Evolutionary conservation across 2,113 vertebrate genomes (phyloP), one percentile per base, ranked within the genome.

Genomic region (Thunnus maccoyii): DNA sequence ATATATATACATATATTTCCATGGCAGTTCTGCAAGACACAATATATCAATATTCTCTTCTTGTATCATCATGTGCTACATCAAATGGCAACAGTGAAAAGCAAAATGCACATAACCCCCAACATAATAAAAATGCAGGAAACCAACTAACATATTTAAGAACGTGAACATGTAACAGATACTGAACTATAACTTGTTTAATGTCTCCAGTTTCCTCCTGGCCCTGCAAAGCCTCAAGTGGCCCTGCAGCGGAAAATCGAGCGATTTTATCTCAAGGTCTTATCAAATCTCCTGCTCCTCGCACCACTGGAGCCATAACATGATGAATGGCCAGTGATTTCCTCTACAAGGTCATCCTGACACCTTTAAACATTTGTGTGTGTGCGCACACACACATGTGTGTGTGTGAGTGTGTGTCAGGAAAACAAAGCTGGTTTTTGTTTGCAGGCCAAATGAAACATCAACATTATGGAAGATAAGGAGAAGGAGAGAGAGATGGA

Each of bases 261-360:
- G 62, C 5, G 0, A 65, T 72, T 66, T 68, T 10, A 77, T 84
- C 82, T 88, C 65, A 63, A 50, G 80, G 61, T 86, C 75, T 71
- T 36, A 83, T 89, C 79, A 80, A 25, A 85, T 76, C 85, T 83
- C 16, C 64, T 58, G 65, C 61, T 82, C n/a, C 20, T 46, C 51
- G 47, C 85, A 22, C 78, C 50, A 13, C 46, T 54, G 64, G 58
- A 83, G 81, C 76, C 44, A 20, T 5, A 74, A 47, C 76, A 56
- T 90, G 91, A 91, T 87, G 56, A 72, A 89, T 54, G 73, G 46
- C 18, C 55, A 27, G 72, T 74, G 80, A 85, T 89, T 93, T 89
- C 76, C 84, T 88, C 78, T 64, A 75, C 87, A 90, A 92, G 87
- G 90, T 90, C 86, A 56, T 68, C 63, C 54, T 15, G 67, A 85